These are phyloP conservation scores for Acanthosoma haemorrhoidale DNA, from an alignment of 2,888 invertebrate genomes.

Conservation along the genomic window DNA sequence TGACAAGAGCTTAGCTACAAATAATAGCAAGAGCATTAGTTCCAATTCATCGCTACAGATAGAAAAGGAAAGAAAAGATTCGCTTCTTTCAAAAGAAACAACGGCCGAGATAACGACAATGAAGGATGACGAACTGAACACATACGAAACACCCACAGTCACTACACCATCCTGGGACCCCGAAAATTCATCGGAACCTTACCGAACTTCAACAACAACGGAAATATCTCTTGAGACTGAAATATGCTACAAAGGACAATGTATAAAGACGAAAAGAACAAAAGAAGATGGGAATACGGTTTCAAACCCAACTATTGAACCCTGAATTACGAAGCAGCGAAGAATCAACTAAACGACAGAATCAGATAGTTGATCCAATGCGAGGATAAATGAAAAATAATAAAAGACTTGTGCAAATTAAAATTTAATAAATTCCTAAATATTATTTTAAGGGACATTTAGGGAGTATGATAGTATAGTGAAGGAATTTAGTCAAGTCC, in stretches of 20 bases:
- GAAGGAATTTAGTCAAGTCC: conserved; percentile 3
- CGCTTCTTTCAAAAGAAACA: neutral
- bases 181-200: conserved; percentile 50
- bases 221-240: conserved; percentile 81
- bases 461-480: neutral
- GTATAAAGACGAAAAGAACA: conserved; percentile 58
- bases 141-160: conserved; percentile 47
- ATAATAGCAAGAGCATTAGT: neutral
- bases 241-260: conserved; percentile 80
- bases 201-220: conserved; percentile 73
- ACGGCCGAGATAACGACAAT: conserved; percentile 25
- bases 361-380: neutral
- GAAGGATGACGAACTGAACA: conserved; percentile 44
- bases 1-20: neutral
- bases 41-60: neutral
- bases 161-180: conserved; percentile 43
- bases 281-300: conserved; percentile 33
- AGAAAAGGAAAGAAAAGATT: neutral
- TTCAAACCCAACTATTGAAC: neutral
- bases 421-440: conserved; percentile 1
- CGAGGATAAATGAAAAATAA: neutral
- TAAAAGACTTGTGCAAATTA: neutral
- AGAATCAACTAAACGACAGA: neutral
- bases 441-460: conserved; percentile 1
- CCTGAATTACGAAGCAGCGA: neutral